phyloP scores from a whole-genome alignment of 1,140 invertebrate species.

The Aphis craccivora region DNA sequence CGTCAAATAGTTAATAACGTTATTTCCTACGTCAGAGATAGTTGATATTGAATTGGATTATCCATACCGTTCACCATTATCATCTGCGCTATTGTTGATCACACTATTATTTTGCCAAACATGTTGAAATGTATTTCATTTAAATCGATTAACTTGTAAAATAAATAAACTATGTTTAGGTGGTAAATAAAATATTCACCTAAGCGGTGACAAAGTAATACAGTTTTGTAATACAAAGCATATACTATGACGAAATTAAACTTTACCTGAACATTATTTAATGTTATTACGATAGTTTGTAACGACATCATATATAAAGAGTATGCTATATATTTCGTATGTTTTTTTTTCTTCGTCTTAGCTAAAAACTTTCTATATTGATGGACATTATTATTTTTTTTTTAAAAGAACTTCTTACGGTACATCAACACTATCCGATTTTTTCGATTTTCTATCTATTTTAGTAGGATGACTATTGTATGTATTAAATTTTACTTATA shows the following conservation, averaged over 20 bases:
- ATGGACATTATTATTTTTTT: not conserved
- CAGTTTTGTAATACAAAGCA: no score
- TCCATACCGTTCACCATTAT: not conserved
- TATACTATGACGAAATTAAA: not conserved
- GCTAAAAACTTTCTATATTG: slow-evolving; percentile 2
- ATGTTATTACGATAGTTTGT: not conserved
- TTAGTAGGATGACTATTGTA: not conserved
- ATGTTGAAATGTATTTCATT: not conserved
- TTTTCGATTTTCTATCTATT: not conserved
- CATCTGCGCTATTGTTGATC: not conserved
- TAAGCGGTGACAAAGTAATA: not conserved
- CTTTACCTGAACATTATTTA: not conserved
- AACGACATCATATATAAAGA: not conserved
- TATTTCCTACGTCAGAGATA: not conserved
- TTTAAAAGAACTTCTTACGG: not conserved
- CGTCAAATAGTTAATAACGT: not conserved
- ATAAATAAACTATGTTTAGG: not conserved
- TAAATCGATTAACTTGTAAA: not conserved
- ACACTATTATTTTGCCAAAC: not conserved
- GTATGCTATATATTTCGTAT: not conserved
- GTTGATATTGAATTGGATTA: not conserved
- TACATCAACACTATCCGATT: not conserved
- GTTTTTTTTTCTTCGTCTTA: not conserved
- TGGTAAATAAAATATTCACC: not conserved
- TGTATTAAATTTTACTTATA: not conserved